phyloP scores from a whole-genome alignment of 2,113 vertebrate genomes.

The Hassar affinis region DNA sequence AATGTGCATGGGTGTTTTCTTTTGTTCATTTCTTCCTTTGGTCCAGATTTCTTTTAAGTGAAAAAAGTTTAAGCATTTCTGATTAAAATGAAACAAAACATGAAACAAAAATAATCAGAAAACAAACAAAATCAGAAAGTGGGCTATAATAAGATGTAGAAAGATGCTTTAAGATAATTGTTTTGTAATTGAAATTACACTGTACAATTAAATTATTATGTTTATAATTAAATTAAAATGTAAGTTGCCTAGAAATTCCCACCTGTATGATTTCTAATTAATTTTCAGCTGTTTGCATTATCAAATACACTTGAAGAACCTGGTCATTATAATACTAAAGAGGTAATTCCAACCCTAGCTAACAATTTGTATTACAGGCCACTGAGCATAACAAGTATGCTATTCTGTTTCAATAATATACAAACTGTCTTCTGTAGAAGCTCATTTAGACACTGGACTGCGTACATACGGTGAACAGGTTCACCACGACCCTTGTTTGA shows the following conservation, averaged over 20 bases:
- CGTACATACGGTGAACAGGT: background rate
- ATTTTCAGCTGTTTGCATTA: background rate
- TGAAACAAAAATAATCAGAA: background rate
- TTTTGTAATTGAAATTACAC: background rate
- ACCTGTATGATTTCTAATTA: background rate
- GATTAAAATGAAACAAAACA: background rate
- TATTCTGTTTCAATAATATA: constrained; percentile 20
- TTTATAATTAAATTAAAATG: background rate
- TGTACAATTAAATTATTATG: too few relatives aligned
- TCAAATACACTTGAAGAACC: background rate
- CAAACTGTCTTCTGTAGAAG: constrained; percentile 12
- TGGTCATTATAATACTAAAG: background rate
- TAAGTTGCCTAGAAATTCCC: background rate
- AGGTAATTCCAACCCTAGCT: background rate
- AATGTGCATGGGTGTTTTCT: background rate
- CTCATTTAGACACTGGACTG: background rate
- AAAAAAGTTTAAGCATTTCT: background rate
- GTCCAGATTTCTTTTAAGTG: background rate
- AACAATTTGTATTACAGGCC: constrained; percentile 17
- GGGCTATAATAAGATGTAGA: too few relatives aligned
- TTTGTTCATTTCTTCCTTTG: background rate
- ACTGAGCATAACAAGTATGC: constrained; percentile 8
- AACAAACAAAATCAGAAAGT: background rate
- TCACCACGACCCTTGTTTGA: background rate
- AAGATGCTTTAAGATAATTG: background rate